Evolutionary conservation across 2,888 invertebrate species (phyloP), one percentile per base, ranked within the genome.

Genomic region (Nudaria mundana): DNA sequence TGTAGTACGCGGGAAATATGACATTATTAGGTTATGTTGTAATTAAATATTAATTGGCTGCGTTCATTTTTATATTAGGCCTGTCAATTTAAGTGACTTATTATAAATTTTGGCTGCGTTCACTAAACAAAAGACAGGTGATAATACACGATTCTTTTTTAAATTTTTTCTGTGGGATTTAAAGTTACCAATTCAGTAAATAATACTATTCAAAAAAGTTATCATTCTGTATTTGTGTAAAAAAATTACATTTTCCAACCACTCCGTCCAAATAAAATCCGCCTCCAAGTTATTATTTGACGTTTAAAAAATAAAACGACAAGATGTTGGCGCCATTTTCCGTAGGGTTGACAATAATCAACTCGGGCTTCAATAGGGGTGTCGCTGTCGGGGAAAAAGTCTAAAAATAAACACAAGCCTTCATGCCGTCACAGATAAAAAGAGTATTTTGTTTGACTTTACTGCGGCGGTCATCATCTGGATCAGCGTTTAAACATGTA

Each of bases 401-500:
- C 30, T 34, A 35, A 40, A 40, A 34, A 30, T 32, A 40, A 40
- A 34, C 34, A 25, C 16, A 20, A 22, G 3, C 6, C 18, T 24
- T 30, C 30, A 30, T 33, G 29, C 22, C 8, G 11, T 10, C n/a
- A 7, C 24, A 40, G 34, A 34, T 40, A 40, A 34, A 34, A 12
- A 14, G 23, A 30, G 20, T 40, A 35, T 35, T 35, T 35, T 16
- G 34, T 40, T 14, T 18, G 18, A 25, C 20, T 40, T 40, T 34
- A 40, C 23, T 24, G 14, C 24, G 39, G 39, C 16, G 7, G 13
- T 16, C 30, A 33, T 30, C 39, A 34, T 29, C 33, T 29, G 39
- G 32, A 33, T 39, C 39, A 39, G 39, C 39, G 28, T 33, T 38
- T 32, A 38, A 33, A 25, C 25, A 26, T 12, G 24, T 25, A 15